Evolutionary conservation across 2,888 invertebrate species (phyloP), one percentile per base, ranked within the genome.

Genomic region (Drosophila helvetica): DNA sequence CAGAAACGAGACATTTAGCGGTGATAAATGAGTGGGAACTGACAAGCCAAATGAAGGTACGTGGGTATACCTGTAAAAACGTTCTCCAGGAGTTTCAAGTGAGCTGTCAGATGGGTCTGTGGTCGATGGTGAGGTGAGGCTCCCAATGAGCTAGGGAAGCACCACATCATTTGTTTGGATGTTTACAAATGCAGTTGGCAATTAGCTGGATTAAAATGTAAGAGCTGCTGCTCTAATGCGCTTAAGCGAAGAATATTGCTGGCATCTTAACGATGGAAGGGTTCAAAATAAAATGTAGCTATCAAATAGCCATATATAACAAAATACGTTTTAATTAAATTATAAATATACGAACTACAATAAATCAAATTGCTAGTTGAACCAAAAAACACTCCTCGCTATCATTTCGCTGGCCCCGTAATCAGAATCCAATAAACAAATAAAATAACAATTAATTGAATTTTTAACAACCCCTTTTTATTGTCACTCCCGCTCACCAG

Each of bases 401-500:
- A 17, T 50, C 55, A 45, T 58, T 54, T 54, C 56, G 42, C 66
- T 81, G 50, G 70, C 42, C 46, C 50, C 62, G 79, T 87, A 85
- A 85, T 85, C 84, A 79, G 79, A 85, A 87, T 81, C 85, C 89
- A 88, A 85, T 85, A 85, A 85, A 85, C 89, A 85, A 86, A 88
- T 85, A 85, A 87, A 88, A 85, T 88, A 79, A 87, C 82, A 88
- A 85, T 85, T 85, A 85, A 85, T 88, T 85, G 86, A 78, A 87
- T 87, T 85, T 88, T 76, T 77, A 77, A 63, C 51, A 58, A 46
- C 66, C 70, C 56, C 61, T 67, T 75, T 51, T 74, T 58, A 50
- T 66, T 55, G 58, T 58, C 55, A 43, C 55, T 64, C 15, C 19
- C 15, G 18, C 52, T 19, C 33, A 8, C 17, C 22, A 15, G 10